Conservation (phyloP, 1,140 invertebrate genomes). For the Orius insidiosus region DNA sequence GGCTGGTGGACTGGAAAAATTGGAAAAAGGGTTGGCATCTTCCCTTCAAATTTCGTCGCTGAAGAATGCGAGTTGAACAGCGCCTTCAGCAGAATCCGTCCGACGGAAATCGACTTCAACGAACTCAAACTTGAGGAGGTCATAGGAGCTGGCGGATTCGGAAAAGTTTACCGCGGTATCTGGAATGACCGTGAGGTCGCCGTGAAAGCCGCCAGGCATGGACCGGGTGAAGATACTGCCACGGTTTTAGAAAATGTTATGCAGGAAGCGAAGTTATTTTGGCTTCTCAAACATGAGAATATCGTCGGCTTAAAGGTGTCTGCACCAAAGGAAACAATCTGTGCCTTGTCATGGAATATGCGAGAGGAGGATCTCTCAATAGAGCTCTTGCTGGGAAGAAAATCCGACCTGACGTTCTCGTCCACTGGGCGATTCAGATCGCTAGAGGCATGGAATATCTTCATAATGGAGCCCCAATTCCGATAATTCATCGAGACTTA, state of each 20-base stretch:
- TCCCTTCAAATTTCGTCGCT: slow-evolving; percentile 82
- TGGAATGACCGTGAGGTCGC: slow-evolving; percentile 75
- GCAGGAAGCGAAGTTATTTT: slow-evolving; percentile 89
- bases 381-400: slow-evolving; percentile 64
- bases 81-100: slow-evolving; percentile 53
- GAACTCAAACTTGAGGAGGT: slow-evolving; percentile 81
- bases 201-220: slow-evolving; percentile 82
- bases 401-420: slow-evolving; percentile 80
- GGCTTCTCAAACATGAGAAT: slow-evolving; percentile 81
- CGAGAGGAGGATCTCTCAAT: slow-evolving; percentile 82
- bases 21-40: slow-evolving; percentile 70
- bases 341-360: slow-evolving; percentile 93
- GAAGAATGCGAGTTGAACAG: slow-evolving; percentile 41
- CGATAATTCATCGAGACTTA: slow-evolving; percentile 86
- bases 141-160: slow-evolving; percentile 92
- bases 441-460: slow-evolving; percentile 91
- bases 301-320: slow-evolving; percentile 86
- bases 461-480: slow-evolving; percentile 79
- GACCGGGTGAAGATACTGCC: slow-evolving; percentile 73
- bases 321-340: slow-evolving; percentile 82
- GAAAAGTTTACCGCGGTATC: slow-evolving; percentile 76
- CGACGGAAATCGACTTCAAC: slow-evolving; percentile 69
- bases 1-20: slow-evolving; percentile 97
- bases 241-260: slow-evolving; percentile 74
- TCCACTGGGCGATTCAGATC: slow-evolving; percentile 94